Conservation (phyloP, 2,113 vertebrate genomes). For the Axis porcinus region DNA sequence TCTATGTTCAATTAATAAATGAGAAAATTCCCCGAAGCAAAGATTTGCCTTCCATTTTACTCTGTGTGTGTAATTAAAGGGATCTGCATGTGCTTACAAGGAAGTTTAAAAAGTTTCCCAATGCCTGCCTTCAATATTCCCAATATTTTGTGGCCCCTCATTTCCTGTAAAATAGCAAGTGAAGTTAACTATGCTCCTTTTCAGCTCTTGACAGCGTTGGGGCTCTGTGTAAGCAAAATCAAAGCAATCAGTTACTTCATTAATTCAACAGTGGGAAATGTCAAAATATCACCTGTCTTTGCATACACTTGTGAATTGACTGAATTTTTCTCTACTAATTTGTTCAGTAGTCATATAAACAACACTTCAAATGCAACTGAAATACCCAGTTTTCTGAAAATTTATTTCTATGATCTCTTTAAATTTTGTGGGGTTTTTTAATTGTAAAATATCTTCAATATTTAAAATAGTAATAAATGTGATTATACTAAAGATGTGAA, state of each 20-base stretch:
- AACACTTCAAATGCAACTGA: background rate
- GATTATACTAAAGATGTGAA: background rate
- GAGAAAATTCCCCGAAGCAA: background rate
- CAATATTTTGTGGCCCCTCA: background rate
- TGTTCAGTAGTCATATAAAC: background rate
- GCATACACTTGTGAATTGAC: background rate
- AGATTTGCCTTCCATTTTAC: background rate
- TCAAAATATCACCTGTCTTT: conserved; percentile 46
- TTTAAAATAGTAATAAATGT: background rate
- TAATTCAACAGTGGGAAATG: conserved; percentile 10
- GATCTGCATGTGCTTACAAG: background rate
- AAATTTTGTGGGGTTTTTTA: background rate
- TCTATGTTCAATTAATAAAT: background rate
- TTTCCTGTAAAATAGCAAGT: conserved; percentile 35
- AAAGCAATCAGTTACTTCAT: conserved; percentile 38
- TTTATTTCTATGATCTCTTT: background rate
- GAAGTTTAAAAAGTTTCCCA: background rate
- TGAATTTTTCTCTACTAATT: conserved; percentile 31
- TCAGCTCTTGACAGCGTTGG: conserved; percentile 2
- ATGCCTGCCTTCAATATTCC: background rate
- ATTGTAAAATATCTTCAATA: background rate
- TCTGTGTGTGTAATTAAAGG: background rate
- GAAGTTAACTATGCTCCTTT: conserved; percentile 10
- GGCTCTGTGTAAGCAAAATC: conserved; percentile 33
- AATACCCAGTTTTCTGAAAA: background rate